These are phyloP conservation scores for Sitobion miscanthi DNA, from an alignment of 1,140 invertebrate genomes.

Conservation along the genomic window DNA sequence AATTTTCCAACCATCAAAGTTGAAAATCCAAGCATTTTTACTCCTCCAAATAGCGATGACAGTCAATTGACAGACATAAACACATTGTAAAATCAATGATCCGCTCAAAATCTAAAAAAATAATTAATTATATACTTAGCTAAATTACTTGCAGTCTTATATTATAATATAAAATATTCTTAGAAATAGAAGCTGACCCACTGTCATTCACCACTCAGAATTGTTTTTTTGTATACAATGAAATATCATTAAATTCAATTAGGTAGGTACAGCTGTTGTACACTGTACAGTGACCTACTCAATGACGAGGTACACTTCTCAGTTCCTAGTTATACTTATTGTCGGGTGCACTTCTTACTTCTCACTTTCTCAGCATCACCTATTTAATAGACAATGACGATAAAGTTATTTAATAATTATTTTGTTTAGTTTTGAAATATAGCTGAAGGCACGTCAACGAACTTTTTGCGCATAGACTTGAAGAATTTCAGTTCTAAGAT, in stretches of 20 bases:
- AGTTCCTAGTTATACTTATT: too few relatives aligned
- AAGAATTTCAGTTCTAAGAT: background rate
- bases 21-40: background rate
- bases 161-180: background rate
- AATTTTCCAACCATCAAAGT: too few relatives aligned
- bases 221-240: background rate
- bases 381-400: background rate
- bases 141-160: background rate
- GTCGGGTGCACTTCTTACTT: background rate
- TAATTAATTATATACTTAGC: background rate
- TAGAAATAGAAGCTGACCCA: background rate
- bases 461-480: background rate
- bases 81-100: background rate
- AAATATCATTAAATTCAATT: background rate
- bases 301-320: background rate
- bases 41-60: background rate
- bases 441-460: background rate
- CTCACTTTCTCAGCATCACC: background rate
- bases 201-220: background rate
- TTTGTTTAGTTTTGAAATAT: background rate
- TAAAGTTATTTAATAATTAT: background rate
- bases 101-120: background rate
- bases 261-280: too few relatives aligned
- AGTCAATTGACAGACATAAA: background rate
- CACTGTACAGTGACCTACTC: background rate